Conservation (phyloP, 2,797 vertebrate species). For the Salmo trutta region DNA sequence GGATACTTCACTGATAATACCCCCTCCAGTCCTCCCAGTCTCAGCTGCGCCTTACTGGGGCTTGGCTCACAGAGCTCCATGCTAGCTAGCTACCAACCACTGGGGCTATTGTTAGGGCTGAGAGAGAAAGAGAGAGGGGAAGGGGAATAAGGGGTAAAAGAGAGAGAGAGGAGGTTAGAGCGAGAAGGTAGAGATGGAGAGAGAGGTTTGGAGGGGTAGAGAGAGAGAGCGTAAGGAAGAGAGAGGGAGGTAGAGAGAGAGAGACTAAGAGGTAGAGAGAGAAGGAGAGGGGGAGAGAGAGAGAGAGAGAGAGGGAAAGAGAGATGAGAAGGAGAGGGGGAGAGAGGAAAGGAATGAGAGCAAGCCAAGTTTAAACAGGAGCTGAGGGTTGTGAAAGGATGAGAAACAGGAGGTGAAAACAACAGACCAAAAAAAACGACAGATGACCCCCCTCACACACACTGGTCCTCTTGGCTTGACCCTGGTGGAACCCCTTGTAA, state of each 20-base stretch:
- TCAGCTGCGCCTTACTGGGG: conserved; percentile 12
- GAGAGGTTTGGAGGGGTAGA: too few species aligned
- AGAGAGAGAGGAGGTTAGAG: not conserved
- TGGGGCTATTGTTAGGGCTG: conserved; percentile 6
- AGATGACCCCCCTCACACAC: conserved; percentile 7
- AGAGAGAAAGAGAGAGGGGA: not conserved
- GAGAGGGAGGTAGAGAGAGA: not conserved
- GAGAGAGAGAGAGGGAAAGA: too few species aligned
- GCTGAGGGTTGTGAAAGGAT: not conserved
- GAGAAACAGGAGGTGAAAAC: conserved; percentile 32
- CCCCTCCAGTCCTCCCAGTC: conserved; percentile 16
- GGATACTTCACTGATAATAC: conserved; percentile 47
- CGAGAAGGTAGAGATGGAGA: too few species aligned
- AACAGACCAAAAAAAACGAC: not conserved
- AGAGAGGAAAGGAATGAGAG: conserved; percentile 21
- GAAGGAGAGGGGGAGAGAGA: too few species aligned
- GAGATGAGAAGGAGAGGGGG: too few species aligned
- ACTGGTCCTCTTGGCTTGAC: conserved; percentile 50
- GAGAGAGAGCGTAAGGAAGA: not conserved
- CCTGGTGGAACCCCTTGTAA: conserved; percentile 52
- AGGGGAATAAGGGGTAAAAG: conserved; percentile 1
- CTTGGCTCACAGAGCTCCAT: conserved; percentile 14
- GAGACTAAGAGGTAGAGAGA: too few species aligned
- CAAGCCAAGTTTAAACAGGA: not conserved
- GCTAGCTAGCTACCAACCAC: conserved; percentile 15